Evolutionary conservation across 1,140 invertebrate genomes (phyloP), one percentile per base, ranked within the genome.

Genomic region (Euwallacea fornicatus): DNA sequence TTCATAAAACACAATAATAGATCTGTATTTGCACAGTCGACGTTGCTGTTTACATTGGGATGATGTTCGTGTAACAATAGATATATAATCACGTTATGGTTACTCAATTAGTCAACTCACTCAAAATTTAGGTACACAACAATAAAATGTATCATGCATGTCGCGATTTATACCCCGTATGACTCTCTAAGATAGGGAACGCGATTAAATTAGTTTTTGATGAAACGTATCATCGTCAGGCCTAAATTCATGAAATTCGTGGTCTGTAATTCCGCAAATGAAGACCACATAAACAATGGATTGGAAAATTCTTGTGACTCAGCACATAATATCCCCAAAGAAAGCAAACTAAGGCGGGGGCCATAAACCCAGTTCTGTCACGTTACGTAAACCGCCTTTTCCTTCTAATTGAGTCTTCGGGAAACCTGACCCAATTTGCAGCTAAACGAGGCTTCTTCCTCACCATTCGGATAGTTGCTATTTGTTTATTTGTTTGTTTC

Each of bases 21-120:
- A 66, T 43, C 55, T 11, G 42, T 68, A 68, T 68, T 68, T 68
- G 56, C 56, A 68, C 41, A 68, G 66, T 68, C 60, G 66, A 59
- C 55, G 55, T 13, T 42, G 60, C 55, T 68, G 56, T 68, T 68
- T 68, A 68, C 66, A 55, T 53, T 65, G 21, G 16, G 46, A 56
- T 43, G 7, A 10, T 50, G 46, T 13, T 50, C 21, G 16, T 56
- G 66, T 68, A 68, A 68, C 42, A 47, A 60, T 68, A 68, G 66
- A 59, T 8, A 21, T 21, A n/a, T 11, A 66, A 10, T 15, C 11
- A 33, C 21, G 21, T 33, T 42, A 10, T 43, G 53, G 42, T 16
- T 60, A 33, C 21, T 54, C 8, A 54, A 65, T 65, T 42, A 54
- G 63, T 54, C n/a, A 54, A 65, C 54, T 54, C 15, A 33, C 33